These are phyloP conservation scores for Gymnopithys bicolor DNA, from an alignment of 2,797 vertebrate genomes.

Conservation along the genomic window DNA sequence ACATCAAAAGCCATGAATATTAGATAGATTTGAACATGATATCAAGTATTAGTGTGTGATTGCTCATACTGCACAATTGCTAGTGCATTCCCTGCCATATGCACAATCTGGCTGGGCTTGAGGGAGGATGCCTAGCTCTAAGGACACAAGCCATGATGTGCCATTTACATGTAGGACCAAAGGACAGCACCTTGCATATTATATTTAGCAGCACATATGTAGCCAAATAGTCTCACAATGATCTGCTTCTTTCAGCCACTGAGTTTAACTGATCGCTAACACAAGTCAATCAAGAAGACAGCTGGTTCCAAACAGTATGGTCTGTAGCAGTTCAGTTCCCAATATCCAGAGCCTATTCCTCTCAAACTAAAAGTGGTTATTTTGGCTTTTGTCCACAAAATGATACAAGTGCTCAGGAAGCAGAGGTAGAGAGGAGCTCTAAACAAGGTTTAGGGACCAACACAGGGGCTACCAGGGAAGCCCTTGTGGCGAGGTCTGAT, in stretches of 20 bases:
- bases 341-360: background rate
- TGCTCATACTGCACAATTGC: background rate
- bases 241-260: background rate
- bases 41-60: too few relatives aligned
- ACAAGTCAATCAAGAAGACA: background rate
- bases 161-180: background rate
- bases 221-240: background rate
- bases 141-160: background rate
- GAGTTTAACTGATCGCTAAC: background rate
- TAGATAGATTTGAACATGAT: background rate
- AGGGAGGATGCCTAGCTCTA: background rate
- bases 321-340: background rate
- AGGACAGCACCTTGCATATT: background rate
- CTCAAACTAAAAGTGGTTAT: background rate
- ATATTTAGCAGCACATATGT: background rate
- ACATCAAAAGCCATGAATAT: background rate
- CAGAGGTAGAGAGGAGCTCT: background rate
- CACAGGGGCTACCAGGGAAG: background rate
- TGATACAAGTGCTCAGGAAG: background rate
- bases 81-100: background rate
- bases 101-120: background rate
- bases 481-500: background rate
- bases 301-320: background rate
- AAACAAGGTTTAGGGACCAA: background rate
- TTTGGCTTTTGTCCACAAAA: background rate